These are phyloP conservation scores for Habropoda laboriosa DNA, from an alignment of 1,140 invertebrate species.

Conservation along the genomic window DNA sequence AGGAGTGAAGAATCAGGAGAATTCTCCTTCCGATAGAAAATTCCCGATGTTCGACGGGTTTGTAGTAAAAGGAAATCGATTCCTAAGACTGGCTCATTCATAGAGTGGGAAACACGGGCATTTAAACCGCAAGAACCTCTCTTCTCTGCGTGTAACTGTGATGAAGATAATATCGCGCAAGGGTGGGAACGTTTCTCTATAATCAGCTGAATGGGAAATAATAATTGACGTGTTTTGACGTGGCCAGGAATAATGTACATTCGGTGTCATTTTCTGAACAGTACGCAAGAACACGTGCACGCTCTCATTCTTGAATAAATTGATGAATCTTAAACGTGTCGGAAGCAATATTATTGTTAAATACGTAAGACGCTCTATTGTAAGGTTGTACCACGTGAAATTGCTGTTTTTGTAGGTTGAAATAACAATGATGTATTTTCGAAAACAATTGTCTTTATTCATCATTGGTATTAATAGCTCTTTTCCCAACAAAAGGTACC, in stretches of 20 bases:
- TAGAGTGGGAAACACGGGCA: not conserved
- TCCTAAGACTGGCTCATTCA: slow-evolving; percentile 2
- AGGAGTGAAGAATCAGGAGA: not conserved
- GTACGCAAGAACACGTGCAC: not conserved
- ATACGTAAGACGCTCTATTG: too few relatives aligned
- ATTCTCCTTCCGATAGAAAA: not conserved
- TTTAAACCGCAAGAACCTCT: not conserved
- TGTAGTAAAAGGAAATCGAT: not conserved
- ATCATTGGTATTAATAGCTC: too few relatives aligned
- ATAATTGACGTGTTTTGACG: not conserved
- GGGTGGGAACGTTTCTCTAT: not conserved
- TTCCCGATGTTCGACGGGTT: not conserved
- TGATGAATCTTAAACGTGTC: too few relatives aligned
- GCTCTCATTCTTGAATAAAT: not conserved
- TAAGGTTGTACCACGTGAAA: too few relatives aligned
- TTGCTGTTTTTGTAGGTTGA: too few relatives aligned
- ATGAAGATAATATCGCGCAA: not conserved
- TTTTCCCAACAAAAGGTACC: too few relatives aligned
- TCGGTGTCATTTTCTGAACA: not conserved
- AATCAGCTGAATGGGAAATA: not conserved
- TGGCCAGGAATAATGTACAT: not conserved
- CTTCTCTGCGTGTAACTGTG: too few relatives aligned
- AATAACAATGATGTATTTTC: too few relatives aligned
- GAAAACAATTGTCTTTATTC: too few relatives aligned
- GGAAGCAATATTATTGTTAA: too few relatives aligned